phyloP scores from a whole-genome alignment of 2,888 invertebrate species.

The Dastarcus helophoroides region DNA sequence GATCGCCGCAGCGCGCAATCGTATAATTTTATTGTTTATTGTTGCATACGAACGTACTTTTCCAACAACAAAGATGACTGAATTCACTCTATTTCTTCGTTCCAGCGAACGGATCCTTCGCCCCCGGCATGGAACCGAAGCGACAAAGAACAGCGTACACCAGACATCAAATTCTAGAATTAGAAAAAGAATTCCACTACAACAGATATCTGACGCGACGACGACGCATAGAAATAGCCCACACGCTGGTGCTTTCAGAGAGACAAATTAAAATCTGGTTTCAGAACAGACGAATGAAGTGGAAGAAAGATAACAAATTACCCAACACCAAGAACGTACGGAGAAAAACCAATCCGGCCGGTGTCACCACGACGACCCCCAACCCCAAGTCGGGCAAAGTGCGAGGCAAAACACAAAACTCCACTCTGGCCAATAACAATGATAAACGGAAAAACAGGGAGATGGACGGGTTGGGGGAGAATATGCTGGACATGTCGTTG shows the following conservation, averaged over 20 bases:
- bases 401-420: constrained; percentile 35
- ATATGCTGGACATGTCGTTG: constrained; percentile 38
- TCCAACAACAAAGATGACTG: too few species aligned
- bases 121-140: constrained; percentile 91
- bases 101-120: constrained; percentile 76
- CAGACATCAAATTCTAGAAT: constrained; percentile 91
- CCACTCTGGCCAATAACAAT: constrained; percentile 43
- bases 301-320: constrained; percentile 80
- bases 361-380: constrained; percentile 49
- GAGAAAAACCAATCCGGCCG: constrained; percentile 66
- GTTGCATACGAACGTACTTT: too few species aligned
- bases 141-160: constrained; percentile 95
- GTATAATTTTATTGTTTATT: too few species aligned
- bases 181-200: constrained; percentile 97
- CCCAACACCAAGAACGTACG: constrained; percentile 70
- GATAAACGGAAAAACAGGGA: constrained; percentile 55
- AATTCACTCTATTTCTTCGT: constrained; percentile 33
- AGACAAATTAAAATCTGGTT: constrained; percentile 87
- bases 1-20: too few species aligned
- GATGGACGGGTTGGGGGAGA: constrained; percentile 45
- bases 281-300: constrained; percentile 75
- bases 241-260: constrained; percentile 85
- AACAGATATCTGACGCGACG: constrained; percentile 92
- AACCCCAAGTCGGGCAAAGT: constrained; percentile 30
- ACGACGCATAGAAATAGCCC: constrained; percentile 94